Evolutionary conservation across 2,113 vertebrate species (phyloP).

Genomic region (Cephalophus harveyi): DNA sequence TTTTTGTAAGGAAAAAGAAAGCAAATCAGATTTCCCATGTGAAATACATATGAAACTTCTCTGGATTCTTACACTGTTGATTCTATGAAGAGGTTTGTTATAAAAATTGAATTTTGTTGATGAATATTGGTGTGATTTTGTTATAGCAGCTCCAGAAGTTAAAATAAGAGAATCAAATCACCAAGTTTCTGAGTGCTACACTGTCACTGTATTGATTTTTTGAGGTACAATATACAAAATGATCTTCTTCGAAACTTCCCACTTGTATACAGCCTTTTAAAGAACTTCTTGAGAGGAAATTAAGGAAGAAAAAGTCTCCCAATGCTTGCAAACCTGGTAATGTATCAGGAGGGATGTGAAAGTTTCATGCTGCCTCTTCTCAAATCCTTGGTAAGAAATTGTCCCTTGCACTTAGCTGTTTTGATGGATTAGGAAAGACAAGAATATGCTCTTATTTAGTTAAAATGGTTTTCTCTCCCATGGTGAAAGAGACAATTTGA

Average conservation of each 20-base stretch:
- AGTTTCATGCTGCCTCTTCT: not conserved
- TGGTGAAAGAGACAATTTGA: conserved; percentile 51
- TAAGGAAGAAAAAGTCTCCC: not conserved
- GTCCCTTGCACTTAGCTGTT: not conserved
- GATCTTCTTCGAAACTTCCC: not conserved
- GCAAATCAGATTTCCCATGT: not conserved
- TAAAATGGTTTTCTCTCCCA: conserved; percentile 51
- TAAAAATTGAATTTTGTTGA: not conserved
- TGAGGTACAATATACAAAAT: not conserved
- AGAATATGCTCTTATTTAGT: conserved; percentile 33
- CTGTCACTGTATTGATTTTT: not conserved
- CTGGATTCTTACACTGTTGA: not conserved
- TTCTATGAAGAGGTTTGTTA: not conserved
- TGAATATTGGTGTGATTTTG: not conserved
- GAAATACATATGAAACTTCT: not conserved
- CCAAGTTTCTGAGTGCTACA: not conserved
- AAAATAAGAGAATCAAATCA: not conserved
- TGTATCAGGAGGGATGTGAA: not conserved
- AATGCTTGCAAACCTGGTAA: not conserved
- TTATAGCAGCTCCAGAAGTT: not conserved
- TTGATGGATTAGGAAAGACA: not conserved
- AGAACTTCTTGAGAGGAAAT: not conserved
- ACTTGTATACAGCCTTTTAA: not conserved
- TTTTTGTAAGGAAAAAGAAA: not conserved
- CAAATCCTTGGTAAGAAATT: not conserved